phyloP scores from a whole-genome alignment of 2,888 invertebrate genomes.

The Epirrita christyi region DNA sequence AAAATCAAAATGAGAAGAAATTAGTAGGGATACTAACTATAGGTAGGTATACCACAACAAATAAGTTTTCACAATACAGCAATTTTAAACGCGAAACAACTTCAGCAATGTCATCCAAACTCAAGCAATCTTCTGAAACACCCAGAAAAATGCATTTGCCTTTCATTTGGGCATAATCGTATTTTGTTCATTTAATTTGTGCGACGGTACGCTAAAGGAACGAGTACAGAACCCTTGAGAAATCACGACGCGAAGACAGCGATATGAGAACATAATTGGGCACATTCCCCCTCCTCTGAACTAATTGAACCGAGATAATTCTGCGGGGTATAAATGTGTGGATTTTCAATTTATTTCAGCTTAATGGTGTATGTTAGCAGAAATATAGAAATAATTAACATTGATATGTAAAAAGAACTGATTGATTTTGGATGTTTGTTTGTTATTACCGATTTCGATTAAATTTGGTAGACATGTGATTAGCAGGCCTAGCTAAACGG shows the following conservation, averaged over 20 bases:
- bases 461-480: no score
- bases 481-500: no score
- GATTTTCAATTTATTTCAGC: constrained; percentile 28
- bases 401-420: no score
- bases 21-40: no score
- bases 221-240: constrained; percentile 39
- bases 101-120: constrained; percentile 1
- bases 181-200: constrained; percentile 40
- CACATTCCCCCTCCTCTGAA: constrained; percentile 25
- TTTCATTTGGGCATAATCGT: constrained; percentile 31
- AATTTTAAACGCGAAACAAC: background rate
- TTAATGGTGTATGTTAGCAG: background rate
- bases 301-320: constrained; percentile 38
- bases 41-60: no score
- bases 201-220: constrained; percentile 18
- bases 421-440: no score
- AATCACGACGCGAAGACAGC: constrained; percentile 41
- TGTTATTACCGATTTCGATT: no score
- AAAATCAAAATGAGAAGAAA: no score
- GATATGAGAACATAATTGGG: constrained; percentile 42
- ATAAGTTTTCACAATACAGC: background rate
- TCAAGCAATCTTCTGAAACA: constrained; percentile 20
- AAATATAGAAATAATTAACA: no score
- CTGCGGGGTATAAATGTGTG: constrained; percentile 41
- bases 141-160: constrained; percentile 31